phyloP scores from a whole-genome alignment of 2,888 invertebrate species.

The Spodoptera littoralis region DNA sequence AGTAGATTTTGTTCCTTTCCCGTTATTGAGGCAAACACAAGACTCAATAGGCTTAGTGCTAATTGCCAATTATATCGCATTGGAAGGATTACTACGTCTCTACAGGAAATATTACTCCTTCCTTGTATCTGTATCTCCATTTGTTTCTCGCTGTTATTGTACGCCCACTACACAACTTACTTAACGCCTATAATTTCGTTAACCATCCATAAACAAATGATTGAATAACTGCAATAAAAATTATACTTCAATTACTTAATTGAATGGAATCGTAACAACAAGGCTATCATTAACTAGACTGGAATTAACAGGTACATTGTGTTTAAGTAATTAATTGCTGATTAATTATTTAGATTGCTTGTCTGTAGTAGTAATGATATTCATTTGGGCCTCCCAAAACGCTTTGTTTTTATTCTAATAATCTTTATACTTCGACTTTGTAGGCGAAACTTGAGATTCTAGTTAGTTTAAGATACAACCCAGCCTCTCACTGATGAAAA shows the following conservation, averaged over 20 bases:
- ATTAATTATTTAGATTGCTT: conserved; percentile 13
- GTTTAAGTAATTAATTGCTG: conserved; percentile 32
- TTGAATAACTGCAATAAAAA: conserved; percentile 28
- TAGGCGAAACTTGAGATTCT: too few relatives aligned
- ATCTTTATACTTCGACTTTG: too few relatives aligned
- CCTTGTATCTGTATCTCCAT: neutral
- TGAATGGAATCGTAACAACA: conserved; percentile 30
- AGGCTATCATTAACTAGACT: conserved; percentile 16
- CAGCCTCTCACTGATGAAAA: too few relatives aligned
- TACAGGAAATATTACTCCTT: neutral
- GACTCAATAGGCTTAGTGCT: conserved; percentile 15
- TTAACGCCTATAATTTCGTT: conserved; percentile 2
- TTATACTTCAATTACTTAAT: conserved; percentile 36
- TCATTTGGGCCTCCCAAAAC: neutral
- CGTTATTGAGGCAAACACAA: neutral
- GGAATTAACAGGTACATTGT: conserved; percentile 20
- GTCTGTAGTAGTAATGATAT: neutral
- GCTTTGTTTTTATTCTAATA: too few relatives aligned
- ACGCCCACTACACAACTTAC: conserved; percentile 6
- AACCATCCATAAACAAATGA: conserved; percentile 28
- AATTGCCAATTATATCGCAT: conserved; percentile 30
- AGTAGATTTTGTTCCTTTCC: conserved; percentile 2
- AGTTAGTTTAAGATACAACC: too few relatives aligned
- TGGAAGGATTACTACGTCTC: conserved; percentile 8
- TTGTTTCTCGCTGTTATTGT: conserved; percentile 2